phyloP scores from a whole-genome alignment of 2,888 invertebrate species.

The Linnaemya vulpina region DNA sequence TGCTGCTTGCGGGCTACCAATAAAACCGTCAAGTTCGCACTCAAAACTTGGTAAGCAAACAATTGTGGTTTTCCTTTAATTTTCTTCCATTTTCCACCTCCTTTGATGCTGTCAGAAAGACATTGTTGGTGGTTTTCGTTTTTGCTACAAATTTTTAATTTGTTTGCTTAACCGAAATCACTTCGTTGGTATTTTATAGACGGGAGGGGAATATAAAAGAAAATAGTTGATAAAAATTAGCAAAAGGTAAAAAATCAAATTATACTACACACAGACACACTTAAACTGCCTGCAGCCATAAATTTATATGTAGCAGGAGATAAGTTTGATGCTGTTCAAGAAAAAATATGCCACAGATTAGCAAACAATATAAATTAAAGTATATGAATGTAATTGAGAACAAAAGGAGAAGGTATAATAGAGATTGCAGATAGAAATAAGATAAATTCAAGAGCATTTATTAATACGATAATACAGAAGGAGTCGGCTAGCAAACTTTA shows the following conservation, averaged over 20 bases:
- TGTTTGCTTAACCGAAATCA: conserved; percentile 57
- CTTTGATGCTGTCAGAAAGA: background rate
- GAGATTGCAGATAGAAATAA: background rate
- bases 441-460: background rate
- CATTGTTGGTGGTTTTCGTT: conserved; percentile 23
- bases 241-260: conserved; percentile 13
- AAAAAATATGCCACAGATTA: conserved; percentile 50
- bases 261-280: background rate
- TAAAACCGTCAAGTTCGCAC: conserved; percentile 79
- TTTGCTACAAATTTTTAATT: conserved; percentile 53
- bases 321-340: conserved; percentile 10
- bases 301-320: conserved; percentile 8
- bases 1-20: conserved; percentile 79
- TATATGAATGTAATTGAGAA: conserved; percentile 13
- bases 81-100: background rate
- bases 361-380: conserved; percentile 40
- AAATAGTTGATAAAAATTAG: conserved; percentile 37
- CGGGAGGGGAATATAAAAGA: background rate
- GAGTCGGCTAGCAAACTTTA: no score
- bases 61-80: background rate
- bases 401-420: background rate
- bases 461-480: no score
- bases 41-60: conserved; percentile 59
- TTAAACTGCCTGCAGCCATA: conserved; percentile 39
- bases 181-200: conserved; percentile 6